Conservation (phyloP, 2,888 invertebrate genomes). For the Eretmocerus hayati region DNA sequence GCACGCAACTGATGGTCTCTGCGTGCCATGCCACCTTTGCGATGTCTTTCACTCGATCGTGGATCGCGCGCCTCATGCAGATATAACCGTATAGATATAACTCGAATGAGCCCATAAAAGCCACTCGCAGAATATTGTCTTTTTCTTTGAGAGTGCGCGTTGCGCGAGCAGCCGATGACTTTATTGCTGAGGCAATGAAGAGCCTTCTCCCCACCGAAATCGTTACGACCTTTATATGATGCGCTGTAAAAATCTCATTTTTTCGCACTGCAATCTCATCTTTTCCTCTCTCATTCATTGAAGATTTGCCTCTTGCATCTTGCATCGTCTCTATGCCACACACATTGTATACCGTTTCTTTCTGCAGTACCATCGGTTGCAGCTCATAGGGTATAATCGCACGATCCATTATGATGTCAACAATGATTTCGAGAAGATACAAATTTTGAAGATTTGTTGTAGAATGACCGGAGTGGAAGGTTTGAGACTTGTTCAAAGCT, state of each 20-base stretch:
- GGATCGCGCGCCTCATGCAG: too few species aligned
- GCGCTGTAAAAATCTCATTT: conserved; percentile 11
- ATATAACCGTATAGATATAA: too few species aligned
- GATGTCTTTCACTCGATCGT: too few species aligned
- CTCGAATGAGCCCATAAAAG: conserved; percentile 18
- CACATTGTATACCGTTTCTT: too few species aligned
- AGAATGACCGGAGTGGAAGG: too few species aligned
- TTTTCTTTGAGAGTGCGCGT: neutral
- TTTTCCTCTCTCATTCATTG: neutral
- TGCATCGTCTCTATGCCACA: too few species aligned
- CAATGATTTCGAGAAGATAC: neutral
- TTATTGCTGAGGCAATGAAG: conserved; percentile 19
- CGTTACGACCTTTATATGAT: conserved; percentile 19
- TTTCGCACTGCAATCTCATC: neutral
- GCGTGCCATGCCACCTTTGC: too few species aligned
- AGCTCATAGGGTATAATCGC: neutral
- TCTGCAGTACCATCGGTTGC: too few species aligned
- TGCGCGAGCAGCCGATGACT: conserved; percentile 12
- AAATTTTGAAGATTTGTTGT: neutral
- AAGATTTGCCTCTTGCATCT: too few species aligned
- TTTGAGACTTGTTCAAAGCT: too few species aligned
- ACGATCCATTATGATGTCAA: neutral
- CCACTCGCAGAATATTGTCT: conserved; percentile 9
- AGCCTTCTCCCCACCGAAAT: conserved; percentile 9
- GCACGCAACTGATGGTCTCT: conserved; percentile 7